Conservation (phyloP, 2,888 invertebrate species). For the Amphipoea lucens region DNA sequence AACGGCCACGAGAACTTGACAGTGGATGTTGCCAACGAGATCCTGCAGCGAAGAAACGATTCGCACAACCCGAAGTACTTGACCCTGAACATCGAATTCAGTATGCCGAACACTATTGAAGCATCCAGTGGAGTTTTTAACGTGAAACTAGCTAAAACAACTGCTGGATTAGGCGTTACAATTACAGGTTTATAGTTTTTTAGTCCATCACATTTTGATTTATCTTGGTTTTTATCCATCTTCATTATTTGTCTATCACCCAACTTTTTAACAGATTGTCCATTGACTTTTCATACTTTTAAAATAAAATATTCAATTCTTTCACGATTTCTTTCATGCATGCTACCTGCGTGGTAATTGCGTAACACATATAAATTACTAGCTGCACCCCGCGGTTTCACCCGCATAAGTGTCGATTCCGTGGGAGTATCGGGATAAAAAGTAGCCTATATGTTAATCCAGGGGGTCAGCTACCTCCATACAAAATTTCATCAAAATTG, state of each 20-base stretch:
- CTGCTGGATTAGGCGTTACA: constrained; percentile 96
- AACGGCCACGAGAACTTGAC: constrained; percentile 94
- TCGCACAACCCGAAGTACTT: constrained; percentile 92
- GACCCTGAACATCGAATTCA: constrained; percentile 96
- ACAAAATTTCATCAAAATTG: too few species aligned
- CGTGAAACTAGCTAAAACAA: constrained; percentile 95
- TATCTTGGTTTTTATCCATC: not conserved
- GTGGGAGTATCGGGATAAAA: too few species aligned
- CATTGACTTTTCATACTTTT: not conserved
- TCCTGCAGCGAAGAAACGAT: constrained; percentile 90
- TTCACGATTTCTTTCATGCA: constrained; percentile 2
- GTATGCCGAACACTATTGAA: constrained; percentile 97
- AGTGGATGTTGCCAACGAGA: constrained; percentile 91
- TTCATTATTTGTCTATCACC: not conserved
- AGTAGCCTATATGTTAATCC: too few species aligned
- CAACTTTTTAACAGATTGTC: not conserved
- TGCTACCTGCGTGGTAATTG: not conserved
- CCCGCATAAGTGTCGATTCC: too few species aligned
- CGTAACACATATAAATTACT: not conserved
- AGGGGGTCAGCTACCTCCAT: too few species aligned
- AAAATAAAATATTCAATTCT: not conserved
- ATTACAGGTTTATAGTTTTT: constrained; percentile 92
- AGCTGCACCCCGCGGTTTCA: too few species aligned
- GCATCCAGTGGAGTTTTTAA: constrained; percentile 97
- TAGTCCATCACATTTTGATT: not conserved